Evolutionary conservation across 1,140 invertebrate genomes (phyloP), one percentile per base, ranked within the genome.

Genomic region (Sinella curviseta): DNA sequence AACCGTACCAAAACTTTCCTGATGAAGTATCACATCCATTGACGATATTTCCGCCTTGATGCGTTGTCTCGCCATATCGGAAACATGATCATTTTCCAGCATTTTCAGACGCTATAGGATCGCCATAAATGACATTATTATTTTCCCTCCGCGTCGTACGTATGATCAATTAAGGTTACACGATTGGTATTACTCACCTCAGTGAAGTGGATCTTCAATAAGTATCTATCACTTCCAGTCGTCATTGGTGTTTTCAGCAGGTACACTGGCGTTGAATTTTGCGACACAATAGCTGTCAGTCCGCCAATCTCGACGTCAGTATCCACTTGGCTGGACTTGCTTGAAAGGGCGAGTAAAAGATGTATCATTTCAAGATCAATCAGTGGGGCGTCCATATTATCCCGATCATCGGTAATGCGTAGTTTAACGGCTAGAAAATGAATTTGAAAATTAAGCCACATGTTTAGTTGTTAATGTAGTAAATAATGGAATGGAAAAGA

Each of bases 1-100:
- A 24, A 87, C 86, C 77, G 84, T 88, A 82, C 87, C 87, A 82
- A 97, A 87, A 4, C 93, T 93, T 88, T 96, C 92, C 85, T 96
- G 92, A 87, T 98, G 95, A 28, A 98, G 87, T 60, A 93, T 86
- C 1, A 97, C 85, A 82, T 92, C 90, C 1, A 99, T 87, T n/a
- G 91, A 91, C 4, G 92, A 92, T 84, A 99, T 96, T 73, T 94
- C 90, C 0, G 95, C 87, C 77, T 90, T 87, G 1, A 98, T 88
- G 24, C 91, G 84, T 85, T 97, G 92, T 67, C 95, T 91, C 0
- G 94, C 94, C 24, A 92, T 94, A 35, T 92, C 90, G 85, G 97
- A n/a, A n/a, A n/a, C n/a, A n/a, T n/a, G n/a, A n/a, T n/a, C n/a
- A n/a, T n/a, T n/a, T n/a, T n/a, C n/a, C n/a, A n/a, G n/a, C n/a